Evolutionary conservation across 1,140 invertebrate species (phyloP), one percentile per base, ranked within the genome.

Genomic region (Euura saliciscinereae): DNA sequence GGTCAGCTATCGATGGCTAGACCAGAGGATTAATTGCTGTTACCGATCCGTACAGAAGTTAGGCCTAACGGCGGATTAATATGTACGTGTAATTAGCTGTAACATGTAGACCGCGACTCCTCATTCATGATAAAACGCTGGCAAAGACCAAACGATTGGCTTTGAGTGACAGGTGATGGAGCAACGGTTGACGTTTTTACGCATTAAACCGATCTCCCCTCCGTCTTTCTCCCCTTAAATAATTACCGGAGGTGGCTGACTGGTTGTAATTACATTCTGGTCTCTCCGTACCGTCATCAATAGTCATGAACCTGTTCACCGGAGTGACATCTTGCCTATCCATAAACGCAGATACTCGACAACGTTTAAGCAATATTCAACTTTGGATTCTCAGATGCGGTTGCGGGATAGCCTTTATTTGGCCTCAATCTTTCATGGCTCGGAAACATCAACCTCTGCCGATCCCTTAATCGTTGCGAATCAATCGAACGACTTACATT

Each of bases 161-260:
- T 8, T 28, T 8, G 64, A 71, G 73, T 75, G 74, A 75, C 74
- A 75, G 74, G 71, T 72, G 74, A 75, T 65, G 69, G 66, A 71
- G 59, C 46, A 66, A 68, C 65, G 44, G 66, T 59, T 4, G 51
- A 43, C 28, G 42, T 69, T 43, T 59, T 59, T 59, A 59, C 51
- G 51, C 51, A 59, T 59, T 59, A 59, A 59, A 8, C 51, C 51
- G 51, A 8, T 8, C 51, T 59, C 51, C 51, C 51, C 51, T 59
- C 10, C 13, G 8, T 8, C 13, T 59, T 59, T 59, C 51, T n/a
- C 51, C 51, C 51, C 13, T 59, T 59, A 59, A 59, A 59, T 59
- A 59, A 59, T 59, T 59, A 59, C 51, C 51, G 51, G 51, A 59
- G 51, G 51, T 59, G 51, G 51, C 51, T n/a, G 51, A 59, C 51